Base-by-base conservation (phyloP, 2,888 invertebrate genomes). In the Opisthograptis luteolata region DNA sequence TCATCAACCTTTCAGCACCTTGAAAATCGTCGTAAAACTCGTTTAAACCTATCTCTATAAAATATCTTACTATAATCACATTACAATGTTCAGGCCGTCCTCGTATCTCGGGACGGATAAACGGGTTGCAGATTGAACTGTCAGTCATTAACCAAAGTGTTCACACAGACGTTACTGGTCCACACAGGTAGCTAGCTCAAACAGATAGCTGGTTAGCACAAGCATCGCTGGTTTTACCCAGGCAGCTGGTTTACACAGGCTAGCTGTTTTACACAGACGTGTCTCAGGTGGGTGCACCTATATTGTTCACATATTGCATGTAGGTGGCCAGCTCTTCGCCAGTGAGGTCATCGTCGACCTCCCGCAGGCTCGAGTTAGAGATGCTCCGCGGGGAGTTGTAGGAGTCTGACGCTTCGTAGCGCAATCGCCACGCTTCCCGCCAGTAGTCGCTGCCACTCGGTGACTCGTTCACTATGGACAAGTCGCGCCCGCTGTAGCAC, bases 341-440 rank as follows among this genome's bases (percentile, higher is more conserved):
- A 6, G 92, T 93, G 62, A 93, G 92, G 60, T 95, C 95, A 22
- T 93, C 93, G 64, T 94, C 94, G 55, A 94, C 84, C 73, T 95
- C 94, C 42, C 94, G 93, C n/a, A 95, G 88, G 68, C 95, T 95
- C 47, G 94, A 94, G 82, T 95, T 95, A 74, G 95, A 95, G 66
- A 95, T 95, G 51, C 93, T 91, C 24, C 91, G 88, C 31, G 90
- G 87, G 13, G 91, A 91, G 35, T 86, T 91, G 58, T 81, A 78
- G 37, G 92, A 86, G 67, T 86, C 87, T 0, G 87, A 84, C 12
- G 69, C 73, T 19, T 84, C 81, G 70, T 68, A 76, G 1, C 77
- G 73, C 2, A 73, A 72, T 7, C 80, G 66, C 73, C 82, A 84
- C 19, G 77, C 73, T 40, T 81, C 76, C 14, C 75, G 76, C 78